phyloP scores from a whole-genome alignment of 2,888 invertebrate genomes.

The Pristionchus maxplancki region DNA sequence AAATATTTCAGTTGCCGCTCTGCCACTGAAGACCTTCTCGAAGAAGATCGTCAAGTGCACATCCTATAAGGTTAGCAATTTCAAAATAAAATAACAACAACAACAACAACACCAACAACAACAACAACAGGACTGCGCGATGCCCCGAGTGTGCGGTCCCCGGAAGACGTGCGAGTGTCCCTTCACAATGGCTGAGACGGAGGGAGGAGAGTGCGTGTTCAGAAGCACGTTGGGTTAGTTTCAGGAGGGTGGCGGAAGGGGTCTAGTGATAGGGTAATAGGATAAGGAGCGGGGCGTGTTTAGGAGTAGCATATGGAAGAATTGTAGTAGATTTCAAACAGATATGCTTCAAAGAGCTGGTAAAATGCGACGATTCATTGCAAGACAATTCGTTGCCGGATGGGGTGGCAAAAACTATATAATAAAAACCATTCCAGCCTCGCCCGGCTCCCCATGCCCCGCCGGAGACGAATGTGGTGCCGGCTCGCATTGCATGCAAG shows the following conservation, averaged over 20 bases:
- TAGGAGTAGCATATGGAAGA: too few species aligned
- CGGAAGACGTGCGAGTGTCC: slow-evolving; percentile 58
- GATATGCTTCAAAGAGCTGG: not conserved
- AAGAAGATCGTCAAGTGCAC: slow-evolving; percentile 43
- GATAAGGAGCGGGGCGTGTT: too few species aligned
- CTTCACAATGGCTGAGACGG: slow-evolving; percentile 57
- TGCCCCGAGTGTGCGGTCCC: slow-evolving; percentile 56
- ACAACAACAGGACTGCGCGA: slow-evolving; percentile 54
- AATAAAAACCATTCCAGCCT: slow-evolving; percentile 55
- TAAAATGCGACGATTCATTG: not conserved
- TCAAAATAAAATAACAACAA: too few species aligned
- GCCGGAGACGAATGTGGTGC: slow-evolving; percentile 59
- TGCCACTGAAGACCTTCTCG: not conserved
- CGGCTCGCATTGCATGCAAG: slow-evolving; percentile 59
- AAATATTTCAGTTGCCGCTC: not conserved
- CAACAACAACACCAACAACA: too few species aligned
- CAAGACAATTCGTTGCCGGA: not conserved
- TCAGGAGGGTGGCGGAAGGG: too few species aligned
- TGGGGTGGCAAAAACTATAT: not conserved
- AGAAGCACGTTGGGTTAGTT: not conserved
- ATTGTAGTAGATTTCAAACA: too few species aligned
- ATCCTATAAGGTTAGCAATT: slow-evolving; percentile 15
- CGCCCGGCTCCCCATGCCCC: slow-evolving; percentile 68
- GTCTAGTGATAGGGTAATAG: too few species aligned
- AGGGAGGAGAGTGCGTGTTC: slow-evolving; percentile 55